Evolutionary conservation across 2,888 invertebrate genomes (phyloP).

Genomic region (Morpho helenor): DNA sequence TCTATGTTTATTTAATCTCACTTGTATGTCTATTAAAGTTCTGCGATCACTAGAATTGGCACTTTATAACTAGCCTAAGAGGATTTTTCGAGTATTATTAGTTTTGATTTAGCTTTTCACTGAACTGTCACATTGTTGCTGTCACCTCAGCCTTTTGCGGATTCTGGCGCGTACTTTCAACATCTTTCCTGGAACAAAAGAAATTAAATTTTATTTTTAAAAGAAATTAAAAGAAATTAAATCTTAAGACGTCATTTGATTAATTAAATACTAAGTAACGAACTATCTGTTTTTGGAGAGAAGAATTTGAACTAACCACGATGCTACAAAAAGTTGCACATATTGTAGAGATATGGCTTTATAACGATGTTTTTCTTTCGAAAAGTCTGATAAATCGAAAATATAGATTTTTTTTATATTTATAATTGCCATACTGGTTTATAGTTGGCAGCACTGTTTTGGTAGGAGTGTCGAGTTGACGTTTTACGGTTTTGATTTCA

Average conservation of each 20-base stretch:
- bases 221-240: slow-evolving; percentile 9
- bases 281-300: too few relatives aligned
- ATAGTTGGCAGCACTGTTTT: too few relatives aligned
- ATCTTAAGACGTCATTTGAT: background rate
- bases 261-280: too few relatives aligned
- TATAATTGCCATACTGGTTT: too few relatives aligned
- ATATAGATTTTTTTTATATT: too few relatives aligned
- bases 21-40: slow-evolving; percentile 24
- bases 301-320: too few relatives aligned
- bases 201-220: slow-evolving; percentile 2
- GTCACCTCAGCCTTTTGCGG: slow-evolving; percentile 57
- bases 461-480: too few relatives aligned
- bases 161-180: slow-evolving; percentile 51
- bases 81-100: slow-evolving; percentile 53
- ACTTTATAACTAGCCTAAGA: slow-evolving; percentile 38
- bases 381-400: too few relatives aligned
- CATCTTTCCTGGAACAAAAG: slow-evolving; percentile 59
- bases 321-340: too few relatives aligned
- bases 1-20: background rate
- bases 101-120: slow-evolving; percentile 32
- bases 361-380: too few relatives aligned
- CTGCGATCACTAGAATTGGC: slow-evolving; percentile 29
- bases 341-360: too few relatives aligned
- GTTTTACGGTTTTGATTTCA: too few relatives aligned
- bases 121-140: slow-evolving; percentile 45